phyloP scores from a whole-genome alignment of 2,888 invertebrate species.

The Volucella inflata region DNA sequence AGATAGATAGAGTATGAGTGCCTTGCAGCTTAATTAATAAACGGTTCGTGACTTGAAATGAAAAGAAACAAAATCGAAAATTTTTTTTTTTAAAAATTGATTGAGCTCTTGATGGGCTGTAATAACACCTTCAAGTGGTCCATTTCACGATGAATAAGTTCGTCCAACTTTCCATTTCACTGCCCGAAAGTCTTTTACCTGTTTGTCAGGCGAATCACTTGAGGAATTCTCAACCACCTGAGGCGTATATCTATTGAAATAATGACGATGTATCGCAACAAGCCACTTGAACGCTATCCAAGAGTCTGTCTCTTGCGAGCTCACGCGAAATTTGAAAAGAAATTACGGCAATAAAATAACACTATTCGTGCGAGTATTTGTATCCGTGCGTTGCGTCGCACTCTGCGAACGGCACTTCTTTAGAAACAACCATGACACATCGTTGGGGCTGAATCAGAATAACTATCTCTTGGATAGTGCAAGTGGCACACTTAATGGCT shows the following conservation, averaged over 20 bases:
- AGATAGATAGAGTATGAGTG: too few species aligned
- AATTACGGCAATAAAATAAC: slow-evolving; percentile 35
- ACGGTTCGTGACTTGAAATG: too few species aligned
- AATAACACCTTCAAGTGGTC: neutral
- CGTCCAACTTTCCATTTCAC: slow-evolving; percentile 42
- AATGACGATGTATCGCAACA: neutral
- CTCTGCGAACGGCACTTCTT: too few species aligned
- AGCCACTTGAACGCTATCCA: neutral
- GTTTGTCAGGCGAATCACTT: neutral
- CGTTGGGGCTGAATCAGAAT: neutral
- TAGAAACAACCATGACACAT: too few species aligned
- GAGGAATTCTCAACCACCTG: slow-evolving; percentile 15
- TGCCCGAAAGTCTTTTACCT: neutral
- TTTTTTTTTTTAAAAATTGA: too few species aligned
- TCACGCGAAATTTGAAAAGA: slow-evolving; percentile 20
- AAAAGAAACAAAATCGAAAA: too few species aligned
- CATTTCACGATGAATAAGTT: slow-evolving; percentile 1
- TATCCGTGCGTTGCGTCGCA: too few species aligned
- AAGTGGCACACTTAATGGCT: slow-evolving; percentile 41
- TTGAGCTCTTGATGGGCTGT: neutral
- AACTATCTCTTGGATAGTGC: neutral
- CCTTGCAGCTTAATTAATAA: too few species aligned
- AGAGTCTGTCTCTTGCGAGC: too few species aligned
- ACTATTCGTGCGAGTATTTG: neutral
- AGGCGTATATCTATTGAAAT: neutral